Base-by-base conservation (phyloP, 2,113 vertebrate genomes). In the Onychostoma macrolepis region DNA sequence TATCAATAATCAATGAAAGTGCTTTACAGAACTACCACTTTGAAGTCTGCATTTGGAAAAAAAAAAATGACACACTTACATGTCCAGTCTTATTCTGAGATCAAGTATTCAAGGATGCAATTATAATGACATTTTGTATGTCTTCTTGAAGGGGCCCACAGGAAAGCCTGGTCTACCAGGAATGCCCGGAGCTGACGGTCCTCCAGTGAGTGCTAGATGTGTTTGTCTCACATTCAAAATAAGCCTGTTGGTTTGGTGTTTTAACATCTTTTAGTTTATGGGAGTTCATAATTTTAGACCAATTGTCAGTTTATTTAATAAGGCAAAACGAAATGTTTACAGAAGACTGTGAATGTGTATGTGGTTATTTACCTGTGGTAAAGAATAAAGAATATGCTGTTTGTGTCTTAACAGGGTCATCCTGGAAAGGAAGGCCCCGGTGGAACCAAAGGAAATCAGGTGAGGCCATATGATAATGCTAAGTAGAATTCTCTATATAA, bases 91-190 rank as follows among this genome's bases (percentile, higher is more conserved):
- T n/a, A 72, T 9, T 53, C 13, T 17, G 19, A 36, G 5, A 48
- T 33, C 12, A 38, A 53, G 17, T 6, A 53, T 53, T 36, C 17
- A 36, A 86, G 12, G 36, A 26, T 43, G 21, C 19, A 53, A 63
- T 63, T 41, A 38, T 76, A 33, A 30, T 10, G 17, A 1, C 4
- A 3, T 78, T 53, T 12, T 53, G 26, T 77, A 4, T 78, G 7
- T 78, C 26, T 33, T 33, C 17, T 78, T 21, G 53, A 30, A 98
- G 97, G 97, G 97, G 36, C 96, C 97, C 28, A 95, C 81, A 67
- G 97, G 97, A 67, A 98, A 98, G 89, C 96, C 97, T 72, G 97
- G 97, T 71, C 95, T 98, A 4, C 97, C 97, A 4, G 97, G 97
- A 87, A 97, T 98, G 95, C 96, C 97, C 0, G 97, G 97, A 77